Evolutionary conservation across 1,140 invertebrate species (phyloP).

Genomic region (Panagrolaimus sp.): DNA sequence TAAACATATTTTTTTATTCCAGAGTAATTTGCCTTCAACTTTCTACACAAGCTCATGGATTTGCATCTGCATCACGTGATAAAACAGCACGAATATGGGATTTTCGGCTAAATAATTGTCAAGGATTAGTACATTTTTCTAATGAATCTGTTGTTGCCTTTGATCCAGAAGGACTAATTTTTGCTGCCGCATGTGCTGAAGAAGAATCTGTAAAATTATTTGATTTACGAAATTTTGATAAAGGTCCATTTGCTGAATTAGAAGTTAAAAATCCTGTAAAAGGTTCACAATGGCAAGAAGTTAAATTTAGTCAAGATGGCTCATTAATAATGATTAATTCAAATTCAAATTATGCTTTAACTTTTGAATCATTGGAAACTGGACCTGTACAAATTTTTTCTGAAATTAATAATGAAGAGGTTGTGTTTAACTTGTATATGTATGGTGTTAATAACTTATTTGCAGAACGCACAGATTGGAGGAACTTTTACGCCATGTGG

Average conservation of each 20-base stretch:
- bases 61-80: constrained; percentile 89
- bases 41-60: constrained; percentile 92
- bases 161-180: constrained; percentile 94
- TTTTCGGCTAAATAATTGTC: constrained; percentile 83
- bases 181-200: constrained; percentile 85
- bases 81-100: constrained; percentile 93
- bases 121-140: constrained; percentile 82
- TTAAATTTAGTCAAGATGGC: constrained; percentile 6
- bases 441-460: background rate
- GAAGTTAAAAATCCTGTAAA: background rate
- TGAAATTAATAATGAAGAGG: background rate
- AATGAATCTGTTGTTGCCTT: constrained; percentile 90
- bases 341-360: background rate
- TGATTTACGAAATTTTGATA: constrained; percentile 90
- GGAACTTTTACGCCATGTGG: background rate
- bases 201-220: constrained; percentile 92
- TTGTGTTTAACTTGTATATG: background rate
- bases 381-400: background rate
- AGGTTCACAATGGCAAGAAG: background rate
- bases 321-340: background rate
- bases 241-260: constrained; percentile 60
- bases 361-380: background rate
- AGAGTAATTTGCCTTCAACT: constrained; percentile 58
- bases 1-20: too few relatives aligned
- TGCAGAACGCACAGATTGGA: background rate